Evolutionary conservation across 2,113 vertebrate species (phyloP).

Genomic region (Ochotona princeps): DNA sequence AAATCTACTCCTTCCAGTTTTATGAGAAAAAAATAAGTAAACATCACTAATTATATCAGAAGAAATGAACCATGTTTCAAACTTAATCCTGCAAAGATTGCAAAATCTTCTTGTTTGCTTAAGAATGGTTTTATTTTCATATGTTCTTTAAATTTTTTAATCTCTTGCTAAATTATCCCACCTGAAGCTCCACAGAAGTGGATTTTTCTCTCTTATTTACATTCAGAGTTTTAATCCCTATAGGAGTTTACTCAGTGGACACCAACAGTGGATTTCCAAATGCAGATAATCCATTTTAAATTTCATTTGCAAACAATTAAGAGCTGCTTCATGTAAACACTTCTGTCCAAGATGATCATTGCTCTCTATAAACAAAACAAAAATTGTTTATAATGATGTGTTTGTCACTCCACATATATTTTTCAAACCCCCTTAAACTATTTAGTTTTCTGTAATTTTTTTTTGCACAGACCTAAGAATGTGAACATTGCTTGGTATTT

Average conservation of each 20-base stretch:
- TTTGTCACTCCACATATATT: constrained; percentile 14
- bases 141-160: neutral
- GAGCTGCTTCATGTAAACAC: neutral
- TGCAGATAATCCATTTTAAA: neutral
- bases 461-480: constrained; percentile 49
- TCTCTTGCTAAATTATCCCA: neutral
- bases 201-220: neutral
- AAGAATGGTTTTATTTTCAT: neutral
- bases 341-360: neutral
- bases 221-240: neutral
- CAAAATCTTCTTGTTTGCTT: neutral
- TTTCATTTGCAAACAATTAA: constrained; percentile 24
- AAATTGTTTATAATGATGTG: constrained; percentile 22
- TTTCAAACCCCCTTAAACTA: constrained; percentile 34
- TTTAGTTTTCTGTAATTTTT: constrained; percentile 54
- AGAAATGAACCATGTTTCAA: neutral
- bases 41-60: neutral
- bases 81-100: neutral
- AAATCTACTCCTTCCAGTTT: neutral
- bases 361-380: constrained; percentile 41
- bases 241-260: neutral
- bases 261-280: neutral
- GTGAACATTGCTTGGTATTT: constrained; percentile 53
- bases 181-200: neutral
- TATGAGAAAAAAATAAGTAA: neutral